A percentile compares a stretch with the other conserved stretches of the same genome.
These are phyloP conservation scores for Mobula birostris DNA, from an alignment of 2,113 vertebrate species.

Conservation along the genomic window DNA sequence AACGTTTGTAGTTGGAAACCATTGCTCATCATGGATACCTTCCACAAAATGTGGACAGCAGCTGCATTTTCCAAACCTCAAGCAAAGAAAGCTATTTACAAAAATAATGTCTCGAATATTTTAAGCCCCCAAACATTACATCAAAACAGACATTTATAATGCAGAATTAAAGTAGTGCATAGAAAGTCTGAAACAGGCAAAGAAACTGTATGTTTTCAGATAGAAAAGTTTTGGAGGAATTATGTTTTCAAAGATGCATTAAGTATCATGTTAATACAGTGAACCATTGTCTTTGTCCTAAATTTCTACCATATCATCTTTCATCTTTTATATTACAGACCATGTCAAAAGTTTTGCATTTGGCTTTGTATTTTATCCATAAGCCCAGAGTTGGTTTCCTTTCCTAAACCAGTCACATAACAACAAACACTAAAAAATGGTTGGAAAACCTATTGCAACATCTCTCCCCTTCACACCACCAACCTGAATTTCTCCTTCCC, in stretches of 20 bases:
- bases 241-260: not conserved
- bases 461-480: not conserved
- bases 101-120: not conserved
- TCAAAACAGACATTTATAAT: conserved; percentile 10
- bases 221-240: not conserved
- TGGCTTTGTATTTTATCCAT: not conserved
- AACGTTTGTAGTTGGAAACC: not conserved
- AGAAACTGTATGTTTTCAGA: not conserved
- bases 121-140: not conserved
- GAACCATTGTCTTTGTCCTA: not conserved
- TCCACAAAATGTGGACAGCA: not conserved
- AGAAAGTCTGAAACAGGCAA: not conserved
- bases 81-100: not conserved
- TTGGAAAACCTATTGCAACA: not conserved
- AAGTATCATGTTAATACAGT: not conserved
- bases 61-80: conserved; percentile 1
- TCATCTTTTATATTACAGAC: not conserved
- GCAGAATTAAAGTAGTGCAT: not conserved
- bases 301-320: not conserved
- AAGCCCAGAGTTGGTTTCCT: not conserved
- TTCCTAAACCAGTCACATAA: not conserved
- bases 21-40: not conserved
- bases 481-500: not conserved
- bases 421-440: not conserved
- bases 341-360: not conserved